Percentiles rank a stretch among this genome's conserved stretches.
phyloP scores from a whole-genome alignment of 2,113 vertebrate species.

The Scomber colias region DNA sequence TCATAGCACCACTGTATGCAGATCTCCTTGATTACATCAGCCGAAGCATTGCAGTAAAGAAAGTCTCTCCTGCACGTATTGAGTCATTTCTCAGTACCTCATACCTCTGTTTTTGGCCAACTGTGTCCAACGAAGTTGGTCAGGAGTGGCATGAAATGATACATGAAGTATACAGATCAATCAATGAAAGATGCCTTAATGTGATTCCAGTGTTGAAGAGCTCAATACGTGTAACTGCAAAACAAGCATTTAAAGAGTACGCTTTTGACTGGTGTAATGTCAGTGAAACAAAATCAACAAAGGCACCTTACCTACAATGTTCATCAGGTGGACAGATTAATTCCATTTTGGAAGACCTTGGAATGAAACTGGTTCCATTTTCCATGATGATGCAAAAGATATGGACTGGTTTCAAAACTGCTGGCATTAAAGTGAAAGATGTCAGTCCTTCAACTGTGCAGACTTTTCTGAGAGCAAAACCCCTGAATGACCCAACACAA shows the following conservation, averaged over 20 bases:
- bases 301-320: constrained; percentile 64
- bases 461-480: constrained; percentile 79
- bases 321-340: accelerated
- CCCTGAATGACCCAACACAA: constrained; percentile 72
- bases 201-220: constrained; percentile 82
- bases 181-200: constrained; percentile 63
- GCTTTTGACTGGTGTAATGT: constrained; percentile 73
- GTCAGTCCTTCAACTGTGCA: constrained; percentile 73
- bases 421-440: constrained; percentile 64
- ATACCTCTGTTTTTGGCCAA: constrained; percentile 84
- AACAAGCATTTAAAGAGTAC: neutral
- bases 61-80: accelerated
- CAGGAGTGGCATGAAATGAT: constrained; percentile 84
- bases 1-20: constrained; percentile 86
- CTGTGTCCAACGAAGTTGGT: constrained; percentile 11
- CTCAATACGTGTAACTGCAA: neutral
- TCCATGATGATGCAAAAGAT: constrained; percentile 23
- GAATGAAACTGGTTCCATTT: constrained; percentile 86
- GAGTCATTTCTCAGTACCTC: neutral
- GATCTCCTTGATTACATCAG: constrained; percentile 81
- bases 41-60: constrained; percentile 17
- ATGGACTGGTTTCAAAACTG: constrained; percentile 66
- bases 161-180: constrained; percentile 79
- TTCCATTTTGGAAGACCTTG: constrained; percentile 72
- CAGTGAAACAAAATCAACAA: constrained; percentile 50